Evolutionary conservation across 2,888 invertebrate genomes (phyloP).

Genomic region (Plebejus argus): DNA sequence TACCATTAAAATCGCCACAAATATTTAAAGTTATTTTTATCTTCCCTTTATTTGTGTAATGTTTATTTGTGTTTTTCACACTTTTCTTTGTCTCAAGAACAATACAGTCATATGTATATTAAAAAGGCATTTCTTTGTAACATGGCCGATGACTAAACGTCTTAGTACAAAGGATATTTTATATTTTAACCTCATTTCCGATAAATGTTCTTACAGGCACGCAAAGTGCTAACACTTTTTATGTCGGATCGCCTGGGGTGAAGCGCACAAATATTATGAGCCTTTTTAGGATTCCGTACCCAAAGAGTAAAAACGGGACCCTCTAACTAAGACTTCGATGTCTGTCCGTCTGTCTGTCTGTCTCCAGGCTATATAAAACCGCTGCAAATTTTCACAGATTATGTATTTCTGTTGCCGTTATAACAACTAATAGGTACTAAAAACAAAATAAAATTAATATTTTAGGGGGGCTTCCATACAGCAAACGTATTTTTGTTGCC

Average conservation of each 20-base stretch:
- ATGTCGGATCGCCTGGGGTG: neutral
- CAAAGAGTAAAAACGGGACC: too few species aligned
- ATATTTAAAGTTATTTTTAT: neutral
- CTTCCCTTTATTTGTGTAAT: neutral
- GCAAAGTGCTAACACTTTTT: slow-evolving; percentile 8
- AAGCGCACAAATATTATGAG: neutral
- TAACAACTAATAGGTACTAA: too few species aligned
- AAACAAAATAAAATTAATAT: too few species aligned
- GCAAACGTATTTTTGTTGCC: too few species aligned
- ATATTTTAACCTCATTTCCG: slow-evolving; percentile 22
- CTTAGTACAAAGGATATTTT: slow-evolving; percentile 3
- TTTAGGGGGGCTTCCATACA: too few species aligned
- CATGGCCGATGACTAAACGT: slow-evolving; percentile 14
- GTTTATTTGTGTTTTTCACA: neutral
- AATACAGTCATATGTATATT: neutral
- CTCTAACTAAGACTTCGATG: too few species aligned
- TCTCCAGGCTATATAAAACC: too few species aligned
- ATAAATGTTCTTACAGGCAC: slow-evolving; percentile 10
- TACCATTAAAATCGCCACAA: neutral
- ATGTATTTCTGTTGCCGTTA: too few species aligned
- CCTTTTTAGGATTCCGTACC: too few species aligned
- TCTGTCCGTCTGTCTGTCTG: too few species aligned
- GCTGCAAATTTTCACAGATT: too few species aligned
- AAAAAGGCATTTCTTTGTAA: slow-evolving; percentile 14
- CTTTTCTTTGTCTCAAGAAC: slow-evolving; percentile 20